Evolutionary conservation across 2,113 vertebrate species (phyloP).

Genomic region (Gnathonemus longibarbis): DNA sequence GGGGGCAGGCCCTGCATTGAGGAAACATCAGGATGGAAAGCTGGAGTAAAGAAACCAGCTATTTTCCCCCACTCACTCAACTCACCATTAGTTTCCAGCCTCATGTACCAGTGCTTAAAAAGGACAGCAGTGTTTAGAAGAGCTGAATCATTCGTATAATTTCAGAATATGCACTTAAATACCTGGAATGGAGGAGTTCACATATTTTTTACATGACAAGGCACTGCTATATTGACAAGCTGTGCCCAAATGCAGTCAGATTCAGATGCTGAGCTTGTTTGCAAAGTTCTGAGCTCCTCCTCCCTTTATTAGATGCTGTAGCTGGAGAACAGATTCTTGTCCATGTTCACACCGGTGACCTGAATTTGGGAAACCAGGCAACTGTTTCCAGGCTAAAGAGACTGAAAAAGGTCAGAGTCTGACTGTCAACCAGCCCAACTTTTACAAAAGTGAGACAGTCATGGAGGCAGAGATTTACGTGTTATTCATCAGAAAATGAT

Average conservation of each 20-base stretch:
- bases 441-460: neutral
- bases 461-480: neutral
- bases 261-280: neutral
- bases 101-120: neutral
- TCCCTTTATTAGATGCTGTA: neutral
- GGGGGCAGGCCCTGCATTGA: neutral
- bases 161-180: neutral
- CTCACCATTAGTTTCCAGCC: neutral
- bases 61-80: neutral
- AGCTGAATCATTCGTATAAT: neutral
- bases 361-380: neutral
- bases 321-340: neutral
- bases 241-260: neutral
- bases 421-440: neutral
- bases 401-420: neutral
- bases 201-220: neutral
- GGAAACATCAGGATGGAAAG: neutral
- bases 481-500: neutral
- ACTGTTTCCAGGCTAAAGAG: neutral
- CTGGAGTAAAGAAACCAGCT: neutral
- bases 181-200: neutral
- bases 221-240: neutral
- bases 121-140: neutral
- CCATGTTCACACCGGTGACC: neutral
- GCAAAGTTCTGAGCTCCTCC: neutral